Evolutionary conservation across 2,888 invertebrate genomes (phyloP), one percentile per base, ranked within the genome.

Genomic region (Flexamia atlantica): DNA sequence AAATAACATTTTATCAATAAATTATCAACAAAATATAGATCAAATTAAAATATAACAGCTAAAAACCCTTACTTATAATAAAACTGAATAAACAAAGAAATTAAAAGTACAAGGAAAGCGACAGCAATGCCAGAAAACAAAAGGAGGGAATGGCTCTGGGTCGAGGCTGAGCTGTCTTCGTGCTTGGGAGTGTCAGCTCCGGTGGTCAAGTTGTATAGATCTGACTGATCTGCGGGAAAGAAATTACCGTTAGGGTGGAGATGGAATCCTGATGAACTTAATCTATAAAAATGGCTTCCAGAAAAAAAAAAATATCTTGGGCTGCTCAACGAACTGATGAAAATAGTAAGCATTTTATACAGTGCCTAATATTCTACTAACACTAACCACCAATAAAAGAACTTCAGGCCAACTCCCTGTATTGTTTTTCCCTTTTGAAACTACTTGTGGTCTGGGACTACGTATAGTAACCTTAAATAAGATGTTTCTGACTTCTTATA

Each of bases 51-150:
- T 20, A 72, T 64, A 14, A 10, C 3, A 9, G 36, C 53, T 23
- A 30, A 12, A 23, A 46, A 23, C 1, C 53, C 46, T 79, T n/a
- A 79, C 25, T 79, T 79, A 30, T 50, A 28, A 30, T 57, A 79
- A 57, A 79, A 79, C 57, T 79, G 79, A n/a, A 79, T 57, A 17
- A 79, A 53, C 46, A 79, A n/a, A 53, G 79, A 79, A 17, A 57
- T 25, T 32, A 79, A 17, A n/a, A 79, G 57, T 32, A 79, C 23
- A 10, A 79, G 25, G 36, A 57, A 57, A 7, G 79, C 79, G 23
- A 23, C 25, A 5, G 14, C 32, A 36, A 79, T 79, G 53, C 57
- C 57, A n/a, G 36, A 36, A 20, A 57, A n/a, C 12, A 79, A 9
- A 23, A 79, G 30, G 7, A 79, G 30, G 36, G 79, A 53, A 20